Evolutionary conservation across 2,888 invertebrate genomes (phyloP), one percentile per base, ranked within the genome.

Genomic region (Noctua pronuba): DNA sequence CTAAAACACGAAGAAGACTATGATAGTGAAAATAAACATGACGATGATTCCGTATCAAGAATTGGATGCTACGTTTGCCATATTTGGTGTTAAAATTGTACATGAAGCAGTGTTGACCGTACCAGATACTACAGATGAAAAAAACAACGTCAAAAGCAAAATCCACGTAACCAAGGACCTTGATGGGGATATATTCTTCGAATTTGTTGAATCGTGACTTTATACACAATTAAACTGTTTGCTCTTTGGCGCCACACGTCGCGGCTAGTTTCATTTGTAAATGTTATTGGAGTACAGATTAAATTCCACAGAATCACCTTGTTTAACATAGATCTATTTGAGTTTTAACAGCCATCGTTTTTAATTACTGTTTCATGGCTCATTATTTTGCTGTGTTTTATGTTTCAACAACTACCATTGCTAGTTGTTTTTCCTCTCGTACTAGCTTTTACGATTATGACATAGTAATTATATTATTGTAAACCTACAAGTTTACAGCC

Each of bases 161-260:
- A 80, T 79, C 64, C 49, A 80, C 77, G 82, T 82, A 85, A 75
- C 73, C 69, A 85, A 85, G 80, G 86, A 83, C 85, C 82, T 83
- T 83, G 86, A 82, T 85, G 80, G 79, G 77, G 87, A 75, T 79
- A 70, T 84, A 64, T 84, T 84, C 90, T 90, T 89, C 92, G 92
- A 92, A 93, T 92, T 93, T 90, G 90, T 89, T 89, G 91, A 94
- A 93, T 94, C 94, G 94, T 95, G 95, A 94, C 94, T 94, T 92
- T 92, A 94, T 93, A 94, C 93, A 91, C 94, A 94, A 94, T 95
- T 95, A 94, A 93, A 93, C 71, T 95, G 95, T 96, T 96, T 94
- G 91, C 92, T 89, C 89, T 90, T 77, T 91, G 96, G 96, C 96
- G 95, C 95, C 96, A 93, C 92, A 92, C 93, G 93, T 94, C 93